Conservation (phyloP, 2,888 invertebrate genomes). For the Petrolisthes manimaculis region DNA sequence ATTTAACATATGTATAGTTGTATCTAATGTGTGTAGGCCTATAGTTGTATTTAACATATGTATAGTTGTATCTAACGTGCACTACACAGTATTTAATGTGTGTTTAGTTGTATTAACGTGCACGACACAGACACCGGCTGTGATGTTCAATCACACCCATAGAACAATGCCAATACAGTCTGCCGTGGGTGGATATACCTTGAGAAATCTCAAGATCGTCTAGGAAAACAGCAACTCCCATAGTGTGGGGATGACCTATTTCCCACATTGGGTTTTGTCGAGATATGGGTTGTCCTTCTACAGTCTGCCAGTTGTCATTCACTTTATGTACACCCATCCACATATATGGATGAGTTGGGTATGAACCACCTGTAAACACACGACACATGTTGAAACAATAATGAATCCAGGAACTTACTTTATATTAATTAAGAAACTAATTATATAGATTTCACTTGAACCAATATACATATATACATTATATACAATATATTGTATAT, state of each 20-base stretch:
- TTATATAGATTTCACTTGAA: too few relatives aligned
- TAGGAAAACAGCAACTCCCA: slow-evolving; percentile 19
- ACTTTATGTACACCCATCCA: slow-evolving; percentile 34
- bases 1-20: too few relatives aligned
- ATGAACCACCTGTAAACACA: neutral
- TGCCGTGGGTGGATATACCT: slow-evolving; percentile 19
- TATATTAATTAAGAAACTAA: too few relatives aligned
- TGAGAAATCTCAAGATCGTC: slow-evolving; percentile 11
- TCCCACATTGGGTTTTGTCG: slow-evolving; percentile 27
- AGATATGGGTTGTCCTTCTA: slow-evolving; percentile 1
- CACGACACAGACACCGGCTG: slow-evolving; percentile 26
- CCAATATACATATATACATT: too few relatives aligned
- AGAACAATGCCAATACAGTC: slow-evolving; percentile 33
- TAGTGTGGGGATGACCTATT: slow-evolving; percentile 25
- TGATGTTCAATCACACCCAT: slow-evolving; percentile 31
- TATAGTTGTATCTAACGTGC: too few relatives aligned
- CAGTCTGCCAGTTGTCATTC: slow-evolving; percentile 17
- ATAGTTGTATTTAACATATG: too few relatives aligned
- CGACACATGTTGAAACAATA: too few relatives aligned
- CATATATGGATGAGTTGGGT: slow-evolving; percentile 29
- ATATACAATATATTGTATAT: too few relatives aligned
- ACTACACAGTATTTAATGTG: too few relatives aligned
- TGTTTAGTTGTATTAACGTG: neutral
- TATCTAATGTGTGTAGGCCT: too few relatives aligned
- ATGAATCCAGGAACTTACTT: too few relatives aligned